Evolutionary conservation across 1,140 invertebrate genomes (phyloP).

Genomic region (Drosophila melanogaster): DNA sequence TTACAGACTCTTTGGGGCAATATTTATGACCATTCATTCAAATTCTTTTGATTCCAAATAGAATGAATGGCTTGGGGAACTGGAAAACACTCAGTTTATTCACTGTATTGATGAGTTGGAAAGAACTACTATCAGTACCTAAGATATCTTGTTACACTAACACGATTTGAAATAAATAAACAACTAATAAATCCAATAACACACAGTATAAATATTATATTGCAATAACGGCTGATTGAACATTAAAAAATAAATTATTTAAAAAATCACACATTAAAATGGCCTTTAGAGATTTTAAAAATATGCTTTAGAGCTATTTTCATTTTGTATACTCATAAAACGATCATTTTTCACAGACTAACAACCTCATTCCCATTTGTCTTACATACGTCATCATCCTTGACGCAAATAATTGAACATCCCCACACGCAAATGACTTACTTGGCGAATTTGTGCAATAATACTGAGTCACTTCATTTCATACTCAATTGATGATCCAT

Average conservation of each 20-base stretch:
- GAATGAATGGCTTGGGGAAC: constrained; percentile 1
- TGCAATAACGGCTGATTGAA: too few species aligned
- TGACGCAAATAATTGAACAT: constrained; percentile 45
- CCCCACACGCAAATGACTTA: constrained; percentile 10
- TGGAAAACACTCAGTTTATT: constrained; percentile 1
- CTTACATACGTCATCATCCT: constrained; percentile 8
- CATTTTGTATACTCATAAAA: not conserved
- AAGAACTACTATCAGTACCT: too few species aligned
- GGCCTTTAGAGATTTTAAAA: not conserved
- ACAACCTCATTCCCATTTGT: not conserved
- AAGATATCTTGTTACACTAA: too few species aligned
- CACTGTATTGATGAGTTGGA: not conserved
- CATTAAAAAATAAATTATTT: too few species aligned
- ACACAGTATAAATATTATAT: too few species aligned
- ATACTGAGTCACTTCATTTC: constrained; percentile 42
- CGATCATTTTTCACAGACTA: constrained; percentile 3
- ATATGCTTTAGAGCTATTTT: not conserved
- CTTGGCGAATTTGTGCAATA: constrained; percentile 5
- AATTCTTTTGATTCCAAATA: constrained; percentile 16
- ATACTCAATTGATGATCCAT: constrained; percentile 29
- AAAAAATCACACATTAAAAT: not conserved
- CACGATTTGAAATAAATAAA: too few species aligned
- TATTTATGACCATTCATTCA: constrained; percentile 27
- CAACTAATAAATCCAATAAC: too few species aligned
- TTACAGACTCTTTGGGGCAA: constrained; percentile 27